A percentile compares a stretch with the other conserved stretches of the same genome.
These are phyloP conservation scores for Hippocampus mohnikei DNA, from an alignment of 2,113 vertebrate species.

Conservation along the genomic window DNA sequence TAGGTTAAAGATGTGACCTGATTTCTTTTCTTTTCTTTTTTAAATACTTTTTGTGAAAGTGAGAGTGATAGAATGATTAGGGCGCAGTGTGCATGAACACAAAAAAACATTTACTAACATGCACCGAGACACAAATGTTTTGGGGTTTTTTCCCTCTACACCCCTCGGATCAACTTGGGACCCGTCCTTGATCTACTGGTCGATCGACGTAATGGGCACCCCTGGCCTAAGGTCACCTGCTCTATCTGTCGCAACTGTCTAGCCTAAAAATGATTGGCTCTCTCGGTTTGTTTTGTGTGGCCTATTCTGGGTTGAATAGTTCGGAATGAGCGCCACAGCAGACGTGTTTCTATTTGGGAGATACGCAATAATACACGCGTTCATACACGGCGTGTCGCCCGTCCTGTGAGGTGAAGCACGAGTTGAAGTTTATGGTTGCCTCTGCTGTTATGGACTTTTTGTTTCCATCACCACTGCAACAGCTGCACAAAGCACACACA, in stretches of 20 bases:
- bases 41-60: too few species aligned
- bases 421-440: slow-evolving; percentile 3
- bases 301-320: not conserved
- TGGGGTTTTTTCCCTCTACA: too few species aligned
- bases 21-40: too few species aligned
- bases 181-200: too few species aligned
- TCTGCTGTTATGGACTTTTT: slow-evolving; percentile 51
- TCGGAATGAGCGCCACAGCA: not conserved
- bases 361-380: slow-evolving; percentile 1
- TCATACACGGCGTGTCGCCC: slow-evolving; percentile 1
- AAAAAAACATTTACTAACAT: too few species aligned
- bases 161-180: too few species aligned
- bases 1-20: too few species aligned
- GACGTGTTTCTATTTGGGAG: slow-evolving; percentile 9
- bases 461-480: slow-evolving; percentile 28
- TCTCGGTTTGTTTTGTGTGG: not conserved
- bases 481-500: slow-evolving; percentile 1
- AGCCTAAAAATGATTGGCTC: not conserved
- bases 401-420: not conserved
- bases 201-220: too few species aligned
- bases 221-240: not conserved
- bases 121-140: too few species aligned
- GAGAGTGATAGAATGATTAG: too few species aligned
- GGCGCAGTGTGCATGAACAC: too few species aligned
- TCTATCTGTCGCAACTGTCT: not conserved